Base-by-base conservation (phyloP, 2,113 vertebrate species). In the Sardina pilchardus region DNA sequence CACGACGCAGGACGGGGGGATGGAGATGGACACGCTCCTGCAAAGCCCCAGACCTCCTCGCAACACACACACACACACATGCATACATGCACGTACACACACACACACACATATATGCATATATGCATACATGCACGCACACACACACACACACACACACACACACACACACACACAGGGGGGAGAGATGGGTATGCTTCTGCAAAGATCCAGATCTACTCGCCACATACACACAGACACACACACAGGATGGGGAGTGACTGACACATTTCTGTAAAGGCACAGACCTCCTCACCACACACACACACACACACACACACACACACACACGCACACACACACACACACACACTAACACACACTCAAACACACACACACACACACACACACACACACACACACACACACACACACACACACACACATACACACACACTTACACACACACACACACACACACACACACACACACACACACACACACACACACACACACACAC, bases 11-110 rank as follows among this genome's bases (percentile, higher is more conserved):
- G 19, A 59, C 1, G 53, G 53, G 53, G 53, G 21, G 0, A 16
- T 12, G 48, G 53, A 24, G 21, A 59, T 24, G 21, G 53, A 24
- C 53, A 59, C 3, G 53, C 53, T 59, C 21, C 53, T 24, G 53
- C 4, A 53, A 24, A 59, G 19, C 53, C 53, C 89, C n/a, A 81
- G 81, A 84, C 85, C 71, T 67, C 91, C 88, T 17, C 93, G 93
- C 89, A 82, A 34, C 63, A 34, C 63, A 34, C 63, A 34, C 26
- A 71, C 26, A 71, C 63, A 71, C 63, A 71, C n/a, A 67, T 5
- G 30, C 63, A 26, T 4, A 67, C 24, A n/a, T 0, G 6, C 59
- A 75, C 67, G n/a, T n/a, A 34, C 63, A 34, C 63, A 34, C 63
- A 34, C 26, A 71, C 26, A 71, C 63, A 71, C 63, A 71, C n/a